Conservation (phyloP, 1,140 invertebrate species). For the Drosophila busckii region DNA sequence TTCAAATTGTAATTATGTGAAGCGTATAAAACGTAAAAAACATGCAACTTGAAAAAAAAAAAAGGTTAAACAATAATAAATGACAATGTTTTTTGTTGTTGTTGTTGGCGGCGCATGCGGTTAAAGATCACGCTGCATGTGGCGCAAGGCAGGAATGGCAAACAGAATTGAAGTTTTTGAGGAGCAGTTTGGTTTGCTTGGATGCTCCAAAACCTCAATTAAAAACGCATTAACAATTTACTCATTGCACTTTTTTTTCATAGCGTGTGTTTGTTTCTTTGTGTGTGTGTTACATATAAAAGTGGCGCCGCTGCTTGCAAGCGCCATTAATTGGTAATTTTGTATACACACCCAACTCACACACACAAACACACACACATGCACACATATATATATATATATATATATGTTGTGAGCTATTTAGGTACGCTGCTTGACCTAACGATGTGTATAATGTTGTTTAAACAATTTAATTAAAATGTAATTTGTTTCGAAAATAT, state of each 20-base stretch:
- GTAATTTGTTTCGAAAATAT: constrained; percentile 78
- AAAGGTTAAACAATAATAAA: constrained; percentile 70
- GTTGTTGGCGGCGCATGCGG: constrained; percentile 48
- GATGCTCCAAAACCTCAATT: constrained; percentile 74
- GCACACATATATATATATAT: too few species aligned
- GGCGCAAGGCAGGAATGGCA: background rate
- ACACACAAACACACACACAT: constrained; percentile 22
- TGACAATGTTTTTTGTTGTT: constrained; percentile 61
- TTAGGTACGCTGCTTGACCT: constrained; percentile 75
- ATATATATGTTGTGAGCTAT: constrained; percentile 52
- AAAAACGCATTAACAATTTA: constrained; percentile 78
- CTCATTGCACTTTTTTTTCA: constrained; percentile 58
- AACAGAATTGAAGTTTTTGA: constrained; percentile 16
- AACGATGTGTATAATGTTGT: constrained; percentile 78
- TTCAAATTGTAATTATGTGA: constrained; percentile 70
- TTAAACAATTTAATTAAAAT: constrained; percentile 79
- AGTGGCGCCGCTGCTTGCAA: constrained; percentile 63
- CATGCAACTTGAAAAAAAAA: constrained; percentile 2
- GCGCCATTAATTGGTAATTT: constrained; percentile 72
- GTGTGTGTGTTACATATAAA: constrained; percentile 56
- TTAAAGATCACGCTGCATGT: constrained; percentile 15
- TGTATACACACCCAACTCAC: constrained; percentile 5
- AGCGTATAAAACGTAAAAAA: constrained; percentile 18
- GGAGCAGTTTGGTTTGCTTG: constrained; percentile 48
- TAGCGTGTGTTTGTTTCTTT: constrained; percentile 16